A percentile compares a stretch with the other conserved stretches of the same genome.
Conservation (phyloP, 1,140 invertebrate genomes). For the Bombus pascuorum region DNA sequence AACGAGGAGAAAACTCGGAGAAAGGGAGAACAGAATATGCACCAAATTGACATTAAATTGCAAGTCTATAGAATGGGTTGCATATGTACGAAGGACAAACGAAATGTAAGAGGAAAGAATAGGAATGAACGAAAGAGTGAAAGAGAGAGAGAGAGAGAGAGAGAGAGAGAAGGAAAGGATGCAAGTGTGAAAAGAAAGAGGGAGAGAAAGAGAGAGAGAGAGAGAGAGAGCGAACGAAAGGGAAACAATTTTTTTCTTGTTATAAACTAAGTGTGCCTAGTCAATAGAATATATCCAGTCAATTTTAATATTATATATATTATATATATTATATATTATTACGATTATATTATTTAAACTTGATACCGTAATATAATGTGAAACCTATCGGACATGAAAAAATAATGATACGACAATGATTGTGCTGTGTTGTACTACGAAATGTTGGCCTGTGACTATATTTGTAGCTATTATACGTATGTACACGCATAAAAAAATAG, state of each 20-base stretch:
- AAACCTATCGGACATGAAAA: constrained; percentile 70
- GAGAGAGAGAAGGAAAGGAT: neutral
- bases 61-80: neutral
- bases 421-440: constrained; percentile 83
- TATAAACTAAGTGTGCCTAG: constrained; percentile 83
- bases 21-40: neutral
- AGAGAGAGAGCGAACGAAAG: constrained; percentile 50
- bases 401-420: constrained; percentile 82
- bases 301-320: constrained; percentile 81
- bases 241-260: constrained; percentile 80
- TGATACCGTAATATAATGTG: constrained; percentile 77
- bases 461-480: constrained; percentile 78
- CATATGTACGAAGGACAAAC: neutral
- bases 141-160: neutral
- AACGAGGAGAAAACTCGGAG: too few relatives aligned
- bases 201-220: constrained; percentile 31
- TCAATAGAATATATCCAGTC: constrained; percentile 83
- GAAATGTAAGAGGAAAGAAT: neutral
- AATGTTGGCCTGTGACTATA: constrained; percentile 83
- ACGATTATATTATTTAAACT: constrained; percentile 79
- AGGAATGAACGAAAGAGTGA: neutral
- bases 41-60: neutral
- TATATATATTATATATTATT: constrained; percentile 79
- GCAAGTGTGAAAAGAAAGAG: neutral
- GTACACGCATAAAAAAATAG: constrained; percentile 43